Evolutionary conservation across 2,113 vertebrate genomes (phyloP).

Genomic region (Pluvialis apricaria): DNA sequence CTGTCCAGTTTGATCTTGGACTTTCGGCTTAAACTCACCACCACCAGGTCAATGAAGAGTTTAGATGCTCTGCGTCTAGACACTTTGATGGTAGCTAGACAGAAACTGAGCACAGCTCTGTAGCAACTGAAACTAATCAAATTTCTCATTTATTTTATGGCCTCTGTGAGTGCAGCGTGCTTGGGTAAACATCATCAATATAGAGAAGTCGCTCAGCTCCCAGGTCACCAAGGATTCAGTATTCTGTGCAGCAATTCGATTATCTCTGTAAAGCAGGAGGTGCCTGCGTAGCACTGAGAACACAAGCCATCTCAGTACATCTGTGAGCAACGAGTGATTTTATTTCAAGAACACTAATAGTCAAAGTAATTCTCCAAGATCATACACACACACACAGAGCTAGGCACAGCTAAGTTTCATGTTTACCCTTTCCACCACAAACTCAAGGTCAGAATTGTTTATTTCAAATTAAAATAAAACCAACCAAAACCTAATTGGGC

Average conservation of each 20-base stretch:
- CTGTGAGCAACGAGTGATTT: background rate
- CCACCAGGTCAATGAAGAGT: background rate
- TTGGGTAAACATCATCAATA: conserved; percentile 27
- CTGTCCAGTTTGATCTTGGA: background rate
- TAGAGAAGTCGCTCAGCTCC: background rate
- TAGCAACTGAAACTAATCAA: conserved; percentile 10
- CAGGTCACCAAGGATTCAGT: background rate
- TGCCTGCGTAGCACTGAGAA: background rate
- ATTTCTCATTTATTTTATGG: conserved; percentile 49
- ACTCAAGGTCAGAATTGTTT: background rate
- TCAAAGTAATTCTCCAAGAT: background rate
- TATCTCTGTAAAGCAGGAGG: background rate
- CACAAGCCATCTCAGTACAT: background rate
- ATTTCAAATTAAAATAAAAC: background rate
- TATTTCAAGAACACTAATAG: background rate
- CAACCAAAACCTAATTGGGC: background rate
- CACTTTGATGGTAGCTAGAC: background rate
- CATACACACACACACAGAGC: background rate
- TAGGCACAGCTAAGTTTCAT: background rate
- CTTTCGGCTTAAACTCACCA: background rate
- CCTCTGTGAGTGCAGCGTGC: background rate
- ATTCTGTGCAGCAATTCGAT: background rate
- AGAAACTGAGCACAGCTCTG: background rate
- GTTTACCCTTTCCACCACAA: background rate
- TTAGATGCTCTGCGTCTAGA: background rate